phyloP scores from a whole-genome alignment of 2,888 invertebrate genomes.

The Holacanthella duospinosa region DNA sequence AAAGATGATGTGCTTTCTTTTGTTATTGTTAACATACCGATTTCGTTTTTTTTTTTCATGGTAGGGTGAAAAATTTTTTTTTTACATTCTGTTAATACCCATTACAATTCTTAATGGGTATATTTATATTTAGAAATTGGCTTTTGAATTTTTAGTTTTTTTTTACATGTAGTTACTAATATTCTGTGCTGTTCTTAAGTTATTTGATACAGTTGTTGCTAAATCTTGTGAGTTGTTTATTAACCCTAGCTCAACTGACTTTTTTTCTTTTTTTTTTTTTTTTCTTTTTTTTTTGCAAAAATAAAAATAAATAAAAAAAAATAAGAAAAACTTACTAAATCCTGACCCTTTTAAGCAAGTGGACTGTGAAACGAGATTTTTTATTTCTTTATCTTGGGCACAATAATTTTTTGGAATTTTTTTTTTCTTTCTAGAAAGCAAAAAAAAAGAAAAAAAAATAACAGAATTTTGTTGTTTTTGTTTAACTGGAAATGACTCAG shows the following conservation, averaged over 20 bases:
- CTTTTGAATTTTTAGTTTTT: not conserved
- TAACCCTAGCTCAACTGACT: too few species aligned
- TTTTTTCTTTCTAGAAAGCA: too few species aligned
- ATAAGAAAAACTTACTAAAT: too few species aligned
- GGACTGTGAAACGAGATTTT: conserved; percentile 3
- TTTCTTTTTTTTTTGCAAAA: not conserved
- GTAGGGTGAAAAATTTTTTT: not conserved
- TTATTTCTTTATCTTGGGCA: not conserved
- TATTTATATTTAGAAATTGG: not conserved
- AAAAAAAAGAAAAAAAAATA: too few species aligned
- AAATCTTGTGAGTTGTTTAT: not conserved
- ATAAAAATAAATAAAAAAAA: not conserved
- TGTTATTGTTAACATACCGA: not conserved
- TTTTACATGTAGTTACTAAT: not conserved
- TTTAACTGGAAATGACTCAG: not conserved
- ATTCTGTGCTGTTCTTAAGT: not conserved
- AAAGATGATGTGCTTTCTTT: not conserved
- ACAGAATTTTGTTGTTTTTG: not conserved
- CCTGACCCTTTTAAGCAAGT: not conserved
- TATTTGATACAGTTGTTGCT: conserved; percentile 1
- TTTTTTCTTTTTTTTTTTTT: not conserved
- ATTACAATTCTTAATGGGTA: too few species aligned
- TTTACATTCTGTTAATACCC: too few species aligned
- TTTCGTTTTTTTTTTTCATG: not conserved
- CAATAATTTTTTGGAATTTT: not conserved